phyloP scores from a whole-genome alignment of 2,888 invertebrate genomes.

The Liopterus haemorrhoidalis region DNA sequence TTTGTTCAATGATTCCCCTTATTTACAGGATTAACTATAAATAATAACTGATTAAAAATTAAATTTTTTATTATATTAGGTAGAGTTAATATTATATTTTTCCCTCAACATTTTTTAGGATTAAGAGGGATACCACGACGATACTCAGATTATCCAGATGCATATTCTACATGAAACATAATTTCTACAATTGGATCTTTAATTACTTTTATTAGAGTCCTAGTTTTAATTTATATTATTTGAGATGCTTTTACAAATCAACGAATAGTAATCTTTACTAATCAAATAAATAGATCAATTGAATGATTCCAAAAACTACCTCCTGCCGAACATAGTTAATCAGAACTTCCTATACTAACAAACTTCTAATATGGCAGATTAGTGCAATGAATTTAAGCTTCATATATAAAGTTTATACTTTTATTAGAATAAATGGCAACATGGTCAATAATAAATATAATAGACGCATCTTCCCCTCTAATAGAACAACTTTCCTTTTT shows the following conservation, averaged over 20 bases:
- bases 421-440: slow-evolving; percentile 59
- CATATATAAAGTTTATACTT: slow-evolving; percentile 58
- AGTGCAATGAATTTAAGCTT: slow-evolving; percentile 62
- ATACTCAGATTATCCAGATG: slow-evolving; percentile 67
- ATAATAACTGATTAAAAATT: slow-evolving; percentile 56
- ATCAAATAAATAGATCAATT: slow-evolving; percentile 53
- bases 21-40: slow-evolving; percentile 58
- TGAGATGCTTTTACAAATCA: slow-evolving; percentile 55
- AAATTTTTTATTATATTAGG: slow-evolving; percentile 68
- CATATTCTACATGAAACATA: slow-evolving; percentile 60
- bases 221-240: slow-evolving; percentile 57
- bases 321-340: slow-evolving; percentile 55
- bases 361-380: slow-evolving; percentile 59
- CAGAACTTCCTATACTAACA: slow-evolving; percentile 53
- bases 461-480: slow-evolving; percentile 57
- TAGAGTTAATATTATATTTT: slow-evolving; percentile 73
- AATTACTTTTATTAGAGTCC: slow-evolving; percentile 54
- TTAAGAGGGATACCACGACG: slow-evolving; percentile 69
- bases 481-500: slow-evolving; percentile 64
- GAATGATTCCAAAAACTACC: slow-evolving; percentile 57
- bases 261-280: slow-evolving; percentile 49
- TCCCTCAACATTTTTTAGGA: slow-evolving; percentile 73
- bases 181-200: slow-evolving; percentile 62
- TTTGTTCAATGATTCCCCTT: slow-evolving; percentile 65
- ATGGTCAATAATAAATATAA: slow-evolving; percentile 52